phyloP scores from a whole-genome alignment of 2,797 vertebrate genomes.

The Morelia viridis region DNA sequence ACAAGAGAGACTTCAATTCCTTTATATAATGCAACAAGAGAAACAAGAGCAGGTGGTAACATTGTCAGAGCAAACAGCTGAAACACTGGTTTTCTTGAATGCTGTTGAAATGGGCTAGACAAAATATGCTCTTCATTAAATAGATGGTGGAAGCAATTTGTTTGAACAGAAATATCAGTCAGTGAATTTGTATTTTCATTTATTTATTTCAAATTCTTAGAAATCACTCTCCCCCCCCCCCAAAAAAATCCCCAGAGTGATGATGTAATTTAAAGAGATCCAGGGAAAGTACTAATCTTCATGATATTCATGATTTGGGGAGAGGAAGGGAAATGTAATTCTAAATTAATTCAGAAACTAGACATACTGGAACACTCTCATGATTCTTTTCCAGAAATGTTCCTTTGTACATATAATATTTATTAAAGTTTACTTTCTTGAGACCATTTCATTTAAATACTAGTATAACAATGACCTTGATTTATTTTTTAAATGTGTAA shows the following conservation, averaged over 20 bases:
- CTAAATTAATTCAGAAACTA: not conserved
- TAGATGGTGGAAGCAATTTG: not conserved
- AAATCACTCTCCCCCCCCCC: not conserved
- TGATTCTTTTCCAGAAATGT: not conserved
- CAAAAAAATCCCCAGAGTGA: not conserved
- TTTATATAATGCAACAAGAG: not conserved
- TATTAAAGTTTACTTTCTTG: not conserved
- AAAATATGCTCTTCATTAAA: not conserved
- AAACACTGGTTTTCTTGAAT: not conserved
- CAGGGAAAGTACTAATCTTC: not conserved
- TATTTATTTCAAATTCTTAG: not conserved
- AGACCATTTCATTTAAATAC: not conserved
- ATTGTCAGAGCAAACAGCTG: not conserved
- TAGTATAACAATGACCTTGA: not conserved
- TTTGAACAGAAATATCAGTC: not conserved
- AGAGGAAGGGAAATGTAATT: not conserved
- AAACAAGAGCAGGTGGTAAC: not conserved
- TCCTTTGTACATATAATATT: not conserved
- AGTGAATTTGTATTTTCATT: not conserved
- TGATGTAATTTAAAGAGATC: not conserved
- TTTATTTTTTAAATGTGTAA: not conserved
- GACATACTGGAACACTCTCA: not conserved
- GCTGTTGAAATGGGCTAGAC: not conserved
- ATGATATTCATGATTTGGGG: not conserved
- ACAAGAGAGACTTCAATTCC: not conserved